Evolutionary conservation across 2,888 invertebrate genomes (phyloP).

Genomic region (Thecocarcelia acutangulata): DNA sequence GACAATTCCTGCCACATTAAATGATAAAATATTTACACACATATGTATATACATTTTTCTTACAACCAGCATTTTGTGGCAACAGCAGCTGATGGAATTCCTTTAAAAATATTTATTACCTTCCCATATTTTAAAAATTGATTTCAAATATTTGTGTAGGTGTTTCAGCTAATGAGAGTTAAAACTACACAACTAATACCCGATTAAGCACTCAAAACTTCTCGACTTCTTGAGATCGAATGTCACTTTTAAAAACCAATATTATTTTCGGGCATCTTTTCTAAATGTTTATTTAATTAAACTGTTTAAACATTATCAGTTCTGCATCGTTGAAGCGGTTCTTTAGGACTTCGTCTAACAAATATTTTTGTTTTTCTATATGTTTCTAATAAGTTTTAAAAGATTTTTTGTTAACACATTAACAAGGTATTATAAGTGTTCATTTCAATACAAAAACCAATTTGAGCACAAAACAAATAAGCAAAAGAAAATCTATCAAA

Average conservation of each 20-base stretch:
- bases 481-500: slow-evolving; percentile 11
- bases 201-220: slow-evolving; percentile 47
- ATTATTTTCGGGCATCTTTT: too few species aligned
- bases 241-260: slow-evolving; percentile 31
- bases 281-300: slow-evolving; percentile 1
- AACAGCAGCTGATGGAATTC: slow-evolving; percentile 50
- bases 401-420: slow-evolving; percentile 64
- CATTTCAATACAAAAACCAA: slow-evolving; percentile 24
- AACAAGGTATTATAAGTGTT: slow-evolving; percentile 50
- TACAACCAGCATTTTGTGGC: slow-evolving; percentile 19
- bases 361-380: slow-evolving; percentile 7
- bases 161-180: slow-evolving; percentile 50
- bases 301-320: slow-evolving; percentile 56
- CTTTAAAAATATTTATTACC: neutral
- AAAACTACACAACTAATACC: slow-evolving; percentile 41
- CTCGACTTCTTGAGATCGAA: slow-evolving; percentile 62
- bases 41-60: slow-evolving; percentile 8
- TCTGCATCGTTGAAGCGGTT: slow-evolving; percentile 61
- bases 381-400: slow-evolving; percentile 48
- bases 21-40: slow-evolving; percentile 43
- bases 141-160: slow-evolving; percentile 66
- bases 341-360: slow-evolving; percentile 22
- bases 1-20: neutral
- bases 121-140: slow-evolving; percentile 5
- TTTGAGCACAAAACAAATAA: neutral